Percentiles rank a stretch among this genome's conserved stretches.
Conservation (phyloP, 2,113 vertebrate genomes). For the Oryctolagus cuniculus region mOryCun1.1 NC_091433.1:174195001-174195500, state of each 20-base stretch:
- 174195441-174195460: neutral
- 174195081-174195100: too few relatives aligned
- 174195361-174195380: neutral
- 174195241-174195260: neutral
- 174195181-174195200: neutral
- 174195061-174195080: too few relatives aligned
- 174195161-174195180: neutral
- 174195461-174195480: neutral
- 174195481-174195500: neutral
- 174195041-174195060: too few relatives aligned
- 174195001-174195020: too few relatives aligned
- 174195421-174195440: neutral
- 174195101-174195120: neutral
- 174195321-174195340: neutral
- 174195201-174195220: neutral
- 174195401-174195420: neutral
- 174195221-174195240: neutral
- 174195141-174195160: neutral
- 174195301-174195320: neutral
- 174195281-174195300: neutral
- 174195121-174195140: neutral
- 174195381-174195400: constrained; percentile 15
- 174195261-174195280: constrained; percentile 24
- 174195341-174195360: neutral
- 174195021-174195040: too few relatives aligned